phyloP scores from a whole-genome alignment of 2,113 vertebrate species.

The Panurus biarmicus region DNA sequence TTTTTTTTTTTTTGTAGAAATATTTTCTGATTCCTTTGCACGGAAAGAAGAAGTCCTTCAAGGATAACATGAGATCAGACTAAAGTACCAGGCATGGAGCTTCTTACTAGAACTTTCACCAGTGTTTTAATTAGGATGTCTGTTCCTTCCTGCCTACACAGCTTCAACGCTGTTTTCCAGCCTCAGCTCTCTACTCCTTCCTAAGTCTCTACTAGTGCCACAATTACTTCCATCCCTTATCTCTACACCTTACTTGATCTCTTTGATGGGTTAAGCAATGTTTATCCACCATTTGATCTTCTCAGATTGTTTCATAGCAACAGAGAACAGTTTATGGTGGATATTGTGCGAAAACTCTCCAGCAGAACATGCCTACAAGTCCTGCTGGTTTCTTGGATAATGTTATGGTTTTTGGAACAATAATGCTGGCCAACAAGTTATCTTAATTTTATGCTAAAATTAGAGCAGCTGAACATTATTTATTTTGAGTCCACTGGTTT shows the following conservation, averaged over 20 bases:
- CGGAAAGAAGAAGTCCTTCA: neutral
- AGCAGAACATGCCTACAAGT: neutral
- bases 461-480: neutral
- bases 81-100: fast-evolving
- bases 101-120: neutral
- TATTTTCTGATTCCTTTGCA: neutral
- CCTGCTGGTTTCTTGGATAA: neutral
- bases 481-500: neutral
- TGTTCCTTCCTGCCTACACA: fast-evolving
- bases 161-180: neutral
- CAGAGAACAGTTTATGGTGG: neutral
- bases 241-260: neutral
- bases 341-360: neutral
- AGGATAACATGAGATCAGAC: neutral
- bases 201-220: neutral
- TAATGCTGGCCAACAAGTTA: neutral
- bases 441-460: conserved; percentile 6
- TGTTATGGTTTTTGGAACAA: neutral
- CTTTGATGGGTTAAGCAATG: conserved; percentile 24
- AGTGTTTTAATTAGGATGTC: neutral
- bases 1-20: neutral
- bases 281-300: conserved; percentile 27
- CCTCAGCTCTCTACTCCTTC: neutral
- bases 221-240: neutral
- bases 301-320: conserved; percentile 36